Percentiles rank a stretch among this genome's conserved stretches.
phyloP scores from a whole-genome alignment of 2,797 vertebrate species.

The Periparus ater region DNA sequence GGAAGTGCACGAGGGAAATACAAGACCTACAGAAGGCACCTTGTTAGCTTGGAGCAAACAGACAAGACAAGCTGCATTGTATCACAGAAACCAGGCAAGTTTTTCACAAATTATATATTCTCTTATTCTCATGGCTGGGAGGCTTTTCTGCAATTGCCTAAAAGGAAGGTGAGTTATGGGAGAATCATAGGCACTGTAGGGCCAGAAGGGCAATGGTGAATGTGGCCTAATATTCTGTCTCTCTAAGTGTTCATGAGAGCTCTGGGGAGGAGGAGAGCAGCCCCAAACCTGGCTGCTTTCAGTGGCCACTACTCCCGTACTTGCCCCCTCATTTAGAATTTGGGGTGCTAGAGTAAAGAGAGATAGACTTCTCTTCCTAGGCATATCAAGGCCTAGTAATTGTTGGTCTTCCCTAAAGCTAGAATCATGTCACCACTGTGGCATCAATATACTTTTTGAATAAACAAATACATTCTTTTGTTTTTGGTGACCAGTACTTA shows the following conservation, averaged over 20 bases:
- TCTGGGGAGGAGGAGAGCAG: not conserved
- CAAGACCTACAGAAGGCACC: not conserved
- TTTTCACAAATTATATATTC: not conserved
- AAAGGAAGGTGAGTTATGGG: not conserved
- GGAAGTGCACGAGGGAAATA: not conserved
- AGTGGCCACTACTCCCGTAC: fast-evolving
- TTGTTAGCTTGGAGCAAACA: not conserved
- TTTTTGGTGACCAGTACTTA: not conserved
- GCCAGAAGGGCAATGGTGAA: not conserved
- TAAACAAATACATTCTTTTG: not conserved
- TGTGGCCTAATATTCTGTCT: not conserved
- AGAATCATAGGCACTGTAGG: not conserved
- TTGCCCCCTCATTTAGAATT: not conserved
- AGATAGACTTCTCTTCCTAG: not conserved
- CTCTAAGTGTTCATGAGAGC: not conserved
- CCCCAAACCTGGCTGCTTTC: not conserved
- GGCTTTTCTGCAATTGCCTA: not conserved
- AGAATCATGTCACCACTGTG: not conserved
- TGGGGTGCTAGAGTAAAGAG: not conserved
- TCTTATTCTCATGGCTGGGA: not conserved
- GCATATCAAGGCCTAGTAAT: not conserved
- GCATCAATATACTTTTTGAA: not conserved
- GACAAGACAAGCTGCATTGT: not conserved
- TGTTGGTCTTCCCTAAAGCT: not conserved
- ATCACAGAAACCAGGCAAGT: not conserved